Evolutionary conservation across 2,113 vertebrate species (phyloP), one percentile per base, ranked within the genome.

Genomic region (Gnathonemus echidnorhynchus): DNA sequence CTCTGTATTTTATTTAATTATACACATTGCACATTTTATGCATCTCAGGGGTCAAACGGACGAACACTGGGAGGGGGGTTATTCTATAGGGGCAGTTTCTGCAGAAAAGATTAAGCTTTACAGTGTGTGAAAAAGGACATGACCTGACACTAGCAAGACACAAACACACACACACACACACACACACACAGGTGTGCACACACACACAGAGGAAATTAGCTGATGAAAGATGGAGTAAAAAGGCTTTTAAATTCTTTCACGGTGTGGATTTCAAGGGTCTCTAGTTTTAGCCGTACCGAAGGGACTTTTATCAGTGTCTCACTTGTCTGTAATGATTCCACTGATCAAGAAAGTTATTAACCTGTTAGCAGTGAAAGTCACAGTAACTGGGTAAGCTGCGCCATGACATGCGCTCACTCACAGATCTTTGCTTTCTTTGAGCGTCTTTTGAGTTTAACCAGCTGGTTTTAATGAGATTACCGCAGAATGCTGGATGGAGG

Each of bases 321-420:
- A 87, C 50, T 87, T 31, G 8, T 87, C 86, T 56, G 27, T 87
- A 50, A 53, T 87, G 50, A 87, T 87, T 87, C 49, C 27, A 52
- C 85, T 50, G 49, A 87, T 87, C 49, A 87, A 87, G 50, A 50
- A 53, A 35, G n/a, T 87, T 31, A 87, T 53, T 53, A 87, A 87
- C 48, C 27, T 87, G 86, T 87, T 49, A 87, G 49, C 48, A 39
- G 50, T 19, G 13, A 87, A 31, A 53, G n/a, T 50, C 86, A 17
- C 13, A 31, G 86, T 19, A 35, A 6, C 27, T 27, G 13, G 50
- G 15, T 8, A 19, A 53, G 11, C 50, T 52, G 50, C 13, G 0
- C 9, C 31, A 3, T 87, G n/a, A 87, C 50, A 53, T 53, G 50
- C 0, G 31, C 17, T 27, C 27, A 3, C 17, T 27, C 27, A 17